Conservation (phyloP, 2,113 vertebrate species). For the Callopanchax toddi region DNA sequence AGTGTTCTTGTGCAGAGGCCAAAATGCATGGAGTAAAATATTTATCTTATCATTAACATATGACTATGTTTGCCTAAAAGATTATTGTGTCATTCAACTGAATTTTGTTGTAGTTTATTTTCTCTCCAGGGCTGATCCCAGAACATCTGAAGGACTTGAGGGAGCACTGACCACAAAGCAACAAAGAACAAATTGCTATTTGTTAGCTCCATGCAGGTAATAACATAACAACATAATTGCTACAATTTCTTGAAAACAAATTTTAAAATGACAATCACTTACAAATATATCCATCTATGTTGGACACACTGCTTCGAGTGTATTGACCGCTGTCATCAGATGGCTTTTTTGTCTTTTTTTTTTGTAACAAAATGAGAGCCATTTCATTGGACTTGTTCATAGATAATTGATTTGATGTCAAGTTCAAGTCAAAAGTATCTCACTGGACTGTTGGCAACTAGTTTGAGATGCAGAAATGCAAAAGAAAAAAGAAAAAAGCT, state of each 20-base stretch:
- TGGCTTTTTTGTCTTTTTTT: conserved; percentile 1
- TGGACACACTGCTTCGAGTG: conserved; percentile 22
- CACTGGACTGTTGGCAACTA: no score
- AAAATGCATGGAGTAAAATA: conserved; percentile 36
- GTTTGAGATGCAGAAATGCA: no score
- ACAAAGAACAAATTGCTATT: conserved; percentile 48
- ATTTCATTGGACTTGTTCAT: conserved; percentile 17
- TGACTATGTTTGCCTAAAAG: conserved; percentile 47
- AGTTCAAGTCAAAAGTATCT: not conserved
- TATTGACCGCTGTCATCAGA: conserved; percentile 30
- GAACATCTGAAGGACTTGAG: conserved; percentile 42
- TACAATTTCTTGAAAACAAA: conserved; percentile 38
- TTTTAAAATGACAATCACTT: conserved; percentile 34
- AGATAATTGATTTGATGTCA: conserved; percentile 12
- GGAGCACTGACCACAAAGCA: conserved; percentile 22
- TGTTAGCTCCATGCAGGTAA: conserved; percentile 54
- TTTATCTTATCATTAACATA: conserved; percentile 50
- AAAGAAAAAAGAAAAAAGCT: no score
- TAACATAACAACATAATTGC: conserved; percentile 64
- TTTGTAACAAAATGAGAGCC: conserved; percentile 2
- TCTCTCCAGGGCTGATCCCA: not conserved
- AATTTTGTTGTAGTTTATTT: not conserved
- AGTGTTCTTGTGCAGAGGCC: conserved; percentile 6
- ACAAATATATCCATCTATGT: conserved; percentile 41
- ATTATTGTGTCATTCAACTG: not conserved